Evolutionary conservation across 2,113 vertebrate genomes (phyloP).

Genomic region (Tragelaphus strepsiceros): DNA sequence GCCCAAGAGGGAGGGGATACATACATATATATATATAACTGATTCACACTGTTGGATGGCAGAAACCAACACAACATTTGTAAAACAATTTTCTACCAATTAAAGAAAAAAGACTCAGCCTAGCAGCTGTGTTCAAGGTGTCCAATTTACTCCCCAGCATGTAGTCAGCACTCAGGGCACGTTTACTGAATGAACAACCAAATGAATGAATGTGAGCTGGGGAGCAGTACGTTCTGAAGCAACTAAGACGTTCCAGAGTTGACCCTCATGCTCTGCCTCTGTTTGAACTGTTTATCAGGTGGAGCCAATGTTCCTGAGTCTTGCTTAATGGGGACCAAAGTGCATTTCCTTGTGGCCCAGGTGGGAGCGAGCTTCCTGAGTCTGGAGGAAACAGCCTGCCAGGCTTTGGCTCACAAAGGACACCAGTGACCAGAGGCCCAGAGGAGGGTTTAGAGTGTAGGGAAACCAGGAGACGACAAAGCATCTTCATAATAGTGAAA

Average conservation of each 20-base stretch:
- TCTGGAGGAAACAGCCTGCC: not conserved
- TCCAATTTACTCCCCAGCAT: accelerated
- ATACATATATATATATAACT: not conserved
- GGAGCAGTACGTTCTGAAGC: not conserved
- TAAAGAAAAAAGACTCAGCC: not conserved
- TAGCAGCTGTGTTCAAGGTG: not conserved
- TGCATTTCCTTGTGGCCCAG: not conserved
- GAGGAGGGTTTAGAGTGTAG: accelerated
- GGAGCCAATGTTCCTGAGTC: not conserved
- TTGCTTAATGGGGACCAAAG: accelerated
- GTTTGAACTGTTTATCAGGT: not conserved
- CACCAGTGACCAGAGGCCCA: accelerated
- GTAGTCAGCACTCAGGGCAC: accelerated
- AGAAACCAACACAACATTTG: not conserved
- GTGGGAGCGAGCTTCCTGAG: accelerated
- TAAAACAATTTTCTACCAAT: not conserved
- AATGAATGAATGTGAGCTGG: not conserved
- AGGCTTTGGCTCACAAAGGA: accelerated
- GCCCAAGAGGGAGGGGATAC: not conserved
- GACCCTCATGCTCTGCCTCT: not conserved
- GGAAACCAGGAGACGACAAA: accelerated
- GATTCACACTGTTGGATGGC: not conserved
- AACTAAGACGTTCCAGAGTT: not conserved
- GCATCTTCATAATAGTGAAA: not conserved
- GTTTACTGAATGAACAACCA: not conserved